Evolutionary conservation across 2,888 invertebrate genomes (phyloP).

Genomic region (Athalia cordata): DNA sequence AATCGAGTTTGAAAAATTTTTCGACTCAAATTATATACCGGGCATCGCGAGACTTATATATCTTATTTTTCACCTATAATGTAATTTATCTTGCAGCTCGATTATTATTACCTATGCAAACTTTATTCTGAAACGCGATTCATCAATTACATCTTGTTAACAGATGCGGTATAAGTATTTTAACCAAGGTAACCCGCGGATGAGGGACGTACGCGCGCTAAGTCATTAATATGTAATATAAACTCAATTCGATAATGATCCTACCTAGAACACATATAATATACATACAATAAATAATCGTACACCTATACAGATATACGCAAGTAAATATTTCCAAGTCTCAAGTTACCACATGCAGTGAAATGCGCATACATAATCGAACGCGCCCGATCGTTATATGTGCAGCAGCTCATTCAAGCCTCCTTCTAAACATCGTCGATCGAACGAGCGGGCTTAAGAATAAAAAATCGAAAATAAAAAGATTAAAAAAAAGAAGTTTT

Average conservation of each 20-base stretch:
- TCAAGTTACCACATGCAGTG: slow-evolving; percentile 20
- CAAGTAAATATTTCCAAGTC: no score
- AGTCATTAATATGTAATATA: slow-evolving; percentile 46
- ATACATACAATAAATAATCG: slow-evolving; percentile 29
- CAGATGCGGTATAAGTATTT: slow-evolving; percentile 1
- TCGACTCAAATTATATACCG: background rate
- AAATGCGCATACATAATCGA: slow-evolving; percentile 19
- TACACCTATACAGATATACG: background rate
- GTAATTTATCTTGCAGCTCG: slow-evolving; percentile 13
- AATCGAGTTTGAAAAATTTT: background rate
- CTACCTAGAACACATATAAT: slow-evolving; percentile 24
- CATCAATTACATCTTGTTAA: slow-evolving; percentile 45
- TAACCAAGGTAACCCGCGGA: background rate
- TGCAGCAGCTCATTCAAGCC: background rate
- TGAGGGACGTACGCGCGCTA: background rate
- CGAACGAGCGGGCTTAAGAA: background rate
- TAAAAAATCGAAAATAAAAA: background rate
- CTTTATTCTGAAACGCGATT: slow-evolving; percentile 20
- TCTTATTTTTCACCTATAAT: background rate
- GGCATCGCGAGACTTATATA: background rate
- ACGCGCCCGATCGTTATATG: background rate
- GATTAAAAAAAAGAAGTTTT: no score
- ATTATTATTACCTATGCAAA: slow-evolving; percentile 33
- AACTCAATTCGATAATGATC: slow-evolving; percentile 39
- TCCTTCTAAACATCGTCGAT: slow-evolving; percentile 4